phyloP scores from a whole-genome alignment of 2,113 vertebrate species.

The Psettodes erumei region DNA sequence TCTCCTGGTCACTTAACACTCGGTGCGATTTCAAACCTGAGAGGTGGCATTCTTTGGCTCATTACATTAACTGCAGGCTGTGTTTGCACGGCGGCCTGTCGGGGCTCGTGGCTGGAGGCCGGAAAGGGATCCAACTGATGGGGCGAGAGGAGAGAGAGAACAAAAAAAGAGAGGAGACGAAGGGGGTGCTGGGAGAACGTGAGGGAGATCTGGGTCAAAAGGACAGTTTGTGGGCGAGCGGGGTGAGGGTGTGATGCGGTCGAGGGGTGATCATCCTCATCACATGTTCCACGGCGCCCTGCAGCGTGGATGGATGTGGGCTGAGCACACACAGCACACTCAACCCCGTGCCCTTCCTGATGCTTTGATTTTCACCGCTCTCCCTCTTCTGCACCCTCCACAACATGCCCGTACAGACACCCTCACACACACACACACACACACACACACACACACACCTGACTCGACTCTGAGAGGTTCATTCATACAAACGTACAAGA shows the following conservation, averaged over 20 bases:
- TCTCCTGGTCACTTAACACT: slow-evolving; percentile 56
- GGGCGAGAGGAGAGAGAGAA: slow-evolving; percentile 13
- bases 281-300: slow-evolving; percentile 73
- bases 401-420: slow-evolving; percentile 39
- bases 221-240: slow-evolving; percentile 50
- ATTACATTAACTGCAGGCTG: slow-evolving; percentile 57
- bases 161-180: not conserved
- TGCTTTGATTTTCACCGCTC: slow-evolving; percentile 64
- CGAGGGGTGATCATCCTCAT: slow-evolving; percentile 68
- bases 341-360: slow-evolving; percentile 67
- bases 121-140: slow-evolving; percentile 52
- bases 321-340: slow-evolving; percentile 61
- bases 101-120: slow-evolving; percentile 69
- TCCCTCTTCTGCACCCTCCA: slow-evolving; percentile 31
- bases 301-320: slow-evolving; percentile 64
- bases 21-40: slow-evolving; percentile 45
- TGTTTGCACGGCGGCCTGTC: slow-evolving; percentile 56
- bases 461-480: not conserved
- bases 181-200: slow-evolving; percentile 32
- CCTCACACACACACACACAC: slow-evolving; percentile 18
- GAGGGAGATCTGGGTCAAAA: slow-evolving; percentile 73
- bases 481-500: slow-evolving; percentile 26
- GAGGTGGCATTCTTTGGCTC: slow-evolving; percentile 66
- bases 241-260: slow-evolving; percentile 32
- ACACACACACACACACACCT: slow-evolving; percentile 1